A percentile compares a stretch with the other conserved stretches of the same genome.
Evolutionary conservation across 2,113 vertebrate genomes (phyloP).

Genomic region (Puffinus mauretanicus): DNA sequence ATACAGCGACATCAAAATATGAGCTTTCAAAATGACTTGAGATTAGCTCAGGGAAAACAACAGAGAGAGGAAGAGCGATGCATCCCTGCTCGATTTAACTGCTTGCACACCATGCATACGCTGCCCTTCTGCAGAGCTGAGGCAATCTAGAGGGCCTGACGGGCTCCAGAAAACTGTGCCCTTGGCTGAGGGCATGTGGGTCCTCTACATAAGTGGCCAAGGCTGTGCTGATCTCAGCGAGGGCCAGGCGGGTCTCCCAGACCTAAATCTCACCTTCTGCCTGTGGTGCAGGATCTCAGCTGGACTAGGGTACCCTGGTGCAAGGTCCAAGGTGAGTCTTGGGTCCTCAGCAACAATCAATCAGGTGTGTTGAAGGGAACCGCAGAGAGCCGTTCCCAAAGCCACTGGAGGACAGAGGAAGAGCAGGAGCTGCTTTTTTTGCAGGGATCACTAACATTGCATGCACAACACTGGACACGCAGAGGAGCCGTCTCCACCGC

Average conservation of each 20-base stretch:
- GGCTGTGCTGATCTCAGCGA: not conserved
- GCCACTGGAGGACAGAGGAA: not conserved
- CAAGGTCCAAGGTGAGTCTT: rapidly evolving
- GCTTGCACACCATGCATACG: rapidly evolving
- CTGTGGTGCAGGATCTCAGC: not conserved
- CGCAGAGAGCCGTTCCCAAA: not conserved
- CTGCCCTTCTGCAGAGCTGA: not conserved
- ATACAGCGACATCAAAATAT: not conserved
- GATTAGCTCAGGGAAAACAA: not conserved
- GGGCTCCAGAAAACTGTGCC: not conserved
- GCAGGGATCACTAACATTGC: not conserved
- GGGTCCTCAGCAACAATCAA: not conserved
- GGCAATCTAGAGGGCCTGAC: not conserved
- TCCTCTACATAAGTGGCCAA: not conserved
- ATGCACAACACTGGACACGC: rapidly evolving
- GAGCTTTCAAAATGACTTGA: not conserved
- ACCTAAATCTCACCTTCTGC: not conserved
- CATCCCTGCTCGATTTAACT: not conserved
- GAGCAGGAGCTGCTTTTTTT: not conserved
- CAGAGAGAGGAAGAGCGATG: not conserved
- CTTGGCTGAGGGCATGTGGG: not conserved
- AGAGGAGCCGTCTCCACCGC: not conserved
- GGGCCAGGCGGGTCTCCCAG: not conserved
- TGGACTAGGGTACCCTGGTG: not conserved
- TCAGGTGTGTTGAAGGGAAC: not conserved